Conservation (phyloP, 2,113 vertebrate genomes). For the Oenanthe melanoleuca region DNA sequence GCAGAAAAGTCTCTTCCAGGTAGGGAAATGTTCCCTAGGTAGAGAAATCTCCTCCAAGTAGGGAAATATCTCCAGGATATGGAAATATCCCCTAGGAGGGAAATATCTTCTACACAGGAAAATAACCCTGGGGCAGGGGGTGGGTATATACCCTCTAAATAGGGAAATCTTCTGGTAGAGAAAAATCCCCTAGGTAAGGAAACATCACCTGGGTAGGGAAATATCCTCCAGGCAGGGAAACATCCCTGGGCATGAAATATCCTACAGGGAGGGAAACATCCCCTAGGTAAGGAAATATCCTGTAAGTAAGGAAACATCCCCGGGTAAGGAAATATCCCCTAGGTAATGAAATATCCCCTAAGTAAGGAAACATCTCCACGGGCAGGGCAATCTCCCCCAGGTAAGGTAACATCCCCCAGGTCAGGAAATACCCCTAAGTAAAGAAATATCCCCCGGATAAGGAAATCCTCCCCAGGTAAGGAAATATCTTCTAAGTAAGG, state of each 20-base stretch:
- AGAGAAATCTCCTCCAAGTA: rapidly evolving
- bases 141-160: too few relatives aligned
- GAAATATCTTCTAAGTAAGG: too few relatives aligned
- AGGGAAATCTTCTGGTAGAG: background rate
- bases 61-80: rapidly evolving
- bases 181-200: rapidly evolving
- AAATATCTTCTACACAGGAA: rapidly evolving
- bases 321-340: too few relatives aligned
- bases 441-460: too few relatives aligned
- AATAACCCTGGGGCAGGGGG: background rate
- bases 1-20: background rate
- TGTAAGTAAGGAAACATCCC: too few relatives aligned
- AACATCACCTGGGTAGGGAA: rapidly evolving
- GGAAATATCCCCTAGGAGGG: background rate
- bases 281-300: too few relatives aligned
- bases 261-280: background rate
- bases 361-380: rapidly evolving
- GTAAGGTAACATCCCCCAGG: rapidly evolving
- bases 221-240: too few relatives aligned
- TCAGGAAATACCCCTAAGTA: too few relatives aligned
- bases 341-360: too few relatives aligned
- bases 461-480: too few relatives aligned
- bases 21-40: rapidly evolving
- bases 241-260: too few relatives aligned
- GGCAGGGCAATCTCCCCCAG: rapidly evolving